Base-by-base conservation (phyloP, 2,113 vertebrate genomes). In the Mohoua ochrocephala region DNA sequence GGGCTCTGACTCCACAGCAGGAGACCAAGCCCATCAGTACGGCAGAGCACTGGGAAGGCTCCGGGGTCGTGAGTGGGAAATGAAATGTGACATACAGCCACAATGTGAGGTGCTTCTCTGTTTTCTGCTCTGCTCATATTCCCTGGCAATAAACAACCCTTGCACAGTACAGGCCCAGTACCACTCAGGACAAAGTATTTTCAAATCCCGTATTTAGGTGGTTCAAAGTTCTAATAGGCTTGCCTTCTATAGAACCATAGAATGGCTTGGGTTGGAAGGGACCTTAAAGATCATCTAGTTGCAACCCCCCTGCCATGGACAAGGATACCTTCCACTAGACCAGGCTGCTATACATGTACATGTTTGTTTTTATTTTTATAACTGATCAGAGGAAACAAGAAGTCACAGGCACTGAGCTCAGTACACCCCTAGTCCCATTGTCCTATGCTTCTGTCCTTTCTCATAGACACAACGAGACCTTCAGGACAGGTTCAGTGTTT, bases 1-100 rank as follows among this genome's bases (percentile, higher is more conserved):
- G 13, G 11, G 52, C 31, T 69, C 37, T 67, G 39, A 26, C 20
- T 44, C 23, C 63, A 28, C 17, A 31, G 56, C 0, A 0, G 50
- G 30, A 89, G 39, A 67, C 26, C 16, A n/a, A 44, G 30, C 13
- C 42, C 53, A 5, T 61, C 68, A 35, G 15, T 30, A 44, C 0
- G 1, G 61, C 65, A 71, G 12, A 60, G n/a, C 1, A 1, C 39
- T 24, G 22, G 19, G 41, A 80, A 91, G 30, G 39, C 13, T 84
- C 39, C 41, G 47, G 45, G 30, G 24, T 7, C 6, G 1, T 18
- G 28, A 71, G 33, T 20, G 35, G 39, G 76, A 86, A 74, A 63
- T 12, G 24, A 53, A 91, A 84, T 1, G 7, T 50, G 45, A 35
- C 13, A 7, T 9, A 42, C 15, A 67, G 56, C 73, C 60, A 22